Evolutionary conservation across 30 jellyfish, hydroid and myxozoan genomes (phyloP).

Genomic region (Chrysaora quinquecirrha): DNA sequence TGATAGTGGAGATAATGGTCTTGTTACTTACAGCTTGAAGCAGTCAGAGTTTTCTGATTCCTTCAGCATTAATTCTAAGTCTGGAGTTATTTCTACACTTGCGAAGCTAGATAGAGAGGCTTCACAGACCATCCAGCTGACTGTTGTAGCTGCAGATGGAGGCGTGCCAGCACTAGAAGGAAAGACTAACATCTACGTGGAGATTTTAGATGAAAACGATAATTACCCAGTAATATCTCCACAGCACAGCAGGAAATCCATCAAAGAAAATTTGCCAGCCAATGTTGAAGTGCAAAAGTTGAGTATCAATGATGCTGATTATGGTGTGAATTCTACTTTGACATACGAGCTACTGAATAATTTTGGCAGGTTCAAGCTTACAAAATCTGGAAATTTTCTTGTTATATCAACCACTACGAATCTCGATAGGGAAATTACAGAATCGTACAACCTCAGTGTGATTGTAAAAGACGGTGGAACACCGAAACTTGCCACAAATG

Average conservation of each 20-base stretch:
- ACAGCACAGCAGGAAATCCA: slow-evolving; percentile 2
- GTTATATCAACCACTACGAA: slow-evolving; percentile 40
- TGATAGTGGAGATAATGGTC: slow-evolving; percentile 61
- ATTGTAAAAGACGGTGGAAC: slow-evolving; percentile 71
- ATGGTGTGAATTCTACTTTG: slow-evolving; percentile 52
- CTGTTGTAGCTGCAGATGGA: slow-evolving; percentile 57
- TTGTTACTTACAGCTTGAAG: slow-evolving; percentile 36
- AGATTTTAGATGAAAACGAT: slow-evolving; percentile 81
- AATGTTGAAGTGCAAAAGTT: slow-evolving; percentile 44
- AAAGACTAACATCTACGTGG: slow-evolving; percentile 16
- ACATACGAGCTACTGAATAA: slow-evolving; percentile 32
- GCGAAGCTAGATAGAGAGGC: slow-evolving; percentile 73
- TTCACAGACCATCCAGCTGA: slow-evolving; percentile 3
- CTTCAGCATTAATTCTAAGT: slow-evolving; percentile 41
- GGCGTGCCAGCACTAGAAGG: slow-evolving; percentile 65
- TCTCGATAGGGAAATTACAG: slow-evolving; percentile 53
- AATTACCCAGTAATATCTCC: slow-evolving; percentile 67
- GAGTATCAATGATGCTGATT: slow-evolving; percentile 52
- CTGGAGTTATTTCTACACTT: slow-evolving; percentile 43
- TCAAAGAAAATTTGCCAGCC: slow-evolving; percentile 48
- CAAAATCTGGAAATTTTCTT: slow-evolving; percentile 4
- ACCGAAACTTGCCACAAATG: slow-evolving; percentile 26
- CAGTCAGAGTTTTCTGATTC: background rate
- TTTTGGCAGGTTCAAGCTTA: slow-evolving; percentile 46
- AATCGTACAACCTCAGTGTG: slow-evolving; percentile 39